A percentile compares a stretch with the other conserved stretches of the same genome.
These are phyloP conservation scores for Sogatella furcifera DNA, from an alignment of 1,140 invertebrate genomes.

Conservation along the genomic window DNA sequence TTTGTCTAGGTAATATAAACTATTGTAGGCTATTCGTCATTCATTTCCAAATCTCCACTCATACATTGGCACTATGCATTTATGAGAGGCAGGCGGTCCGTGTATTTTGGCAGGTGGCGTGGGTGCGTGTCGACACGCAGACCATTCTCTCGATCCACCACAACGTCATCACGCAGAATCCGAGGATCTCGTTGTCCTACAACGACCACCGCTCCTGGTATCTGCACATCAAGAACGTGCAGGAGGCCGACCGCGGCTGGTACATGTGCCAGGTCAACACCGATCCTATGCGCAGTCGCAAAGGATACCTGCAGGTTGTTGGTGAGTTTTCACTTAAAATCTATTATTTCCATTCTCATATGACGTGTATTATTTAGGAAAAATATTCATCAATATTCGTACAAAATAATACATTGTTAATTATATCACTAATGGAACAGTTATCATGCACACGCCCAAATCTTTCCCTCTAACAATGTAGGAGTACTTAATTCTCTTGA, in stretches of 20 bases:
- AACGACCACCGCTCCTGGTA: slow-evolving; percentile 84
- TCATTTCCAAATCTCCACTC: too few species aligned
- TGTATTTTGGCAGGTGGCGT: slow-evolving; percentile 57
- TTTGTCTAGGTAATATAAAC: too few species aligned
- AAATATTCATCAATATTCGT: too few species aligned
- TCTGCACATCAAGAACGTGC: slow-evolving; percentile 69
- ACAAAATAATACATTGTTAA: too few species aligned
- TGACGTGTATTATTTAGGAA: too few species aligned
- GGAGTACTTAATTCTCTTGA: too few species aligned
- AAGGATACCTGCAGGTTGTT: slow-evolving; percentile 48
- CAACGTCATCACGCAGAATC: slow-evolving; percentile 81
- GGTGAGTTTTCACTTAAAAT: slow-evolving; percentile 13
- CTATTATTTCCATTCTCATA: too few species aligned
- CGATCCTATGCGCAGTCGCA: slow-evolving; percentile 71
- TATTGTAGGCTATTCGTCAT: too few species aligned
- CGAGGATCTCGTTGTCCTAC: slow-evolving; percentile 70
- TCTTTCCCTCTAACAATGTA: too few species aligned
- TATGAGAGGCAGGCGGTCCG: slow-evolving; percentile 3
- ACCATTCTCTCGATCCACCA: slow-evolving; percentile 84
- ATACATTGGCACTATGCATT: too few species aligned
- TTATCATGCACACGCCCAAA: too few species aligned
- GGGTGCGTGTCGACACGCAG: slow-evolving; percentile 85
- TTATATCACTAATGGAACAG: too few species aligned
- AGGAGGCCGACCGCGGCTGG: slow-evolving; percentile 71
- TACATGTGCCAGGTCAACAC: slow-evolving; percentile 80